Conservation (phyloP, 2,888 invertebrate genomes). For the Diadegma fenestrale region DNA sequence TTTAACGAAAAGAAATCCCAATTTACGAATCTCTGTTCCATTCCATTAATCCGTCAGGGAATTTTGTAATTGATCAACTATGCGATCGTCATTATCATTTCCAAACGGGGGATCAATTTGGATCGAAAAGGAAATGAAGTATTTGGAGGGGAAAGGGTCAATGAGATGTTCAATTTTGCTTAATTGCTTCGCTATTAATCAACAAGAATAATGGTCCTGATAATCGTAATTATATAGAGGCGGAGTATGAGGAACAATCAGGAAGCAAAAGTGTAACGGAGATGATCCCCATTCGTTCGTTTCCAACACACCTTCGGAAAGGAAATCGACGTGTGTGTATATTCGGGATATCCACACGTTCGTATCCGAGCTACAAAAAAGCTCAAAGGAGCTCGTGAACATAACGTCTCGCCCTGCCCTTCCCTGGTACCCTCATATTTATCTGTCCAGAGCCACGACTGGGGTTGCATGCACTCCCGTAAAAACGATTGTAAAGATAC, state of each 20-base stretch:
- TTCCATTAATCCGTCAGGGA: neutral
- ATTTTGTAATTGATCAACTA: neutral
- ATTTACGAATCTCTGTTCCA: neutral
- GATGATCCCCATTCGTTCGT: slow-evolving; percentile 13
- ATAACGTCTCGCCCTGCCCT: neutral
- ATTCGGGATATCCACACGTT: slow-evolving; percentile 1
- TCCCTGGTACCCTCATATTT: neutral
- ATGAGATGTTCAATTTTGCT: neutral
- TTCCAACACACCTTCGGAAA: neutral
- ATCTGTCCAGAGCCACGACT: slow-evolving; percentile 42
- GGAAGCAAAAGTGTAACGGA: neutral
- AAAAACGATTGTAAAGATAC: slow-evolving; percentile 78
- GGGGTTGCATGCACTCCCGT: slow-evolving; percentile 77
- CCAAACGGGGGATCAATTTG: neutral
- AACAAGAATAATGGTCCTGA: neutral
- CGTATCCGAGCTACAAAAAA: slow-evolving; percentile 15
- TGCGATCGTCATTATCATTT: neutral
- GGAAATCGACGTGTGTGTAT: slow-evolving; percentile 8
- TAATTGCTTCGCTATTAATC: neutral
- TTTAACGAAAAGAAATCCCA: neutral
- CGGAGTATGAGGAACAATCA: neutral
- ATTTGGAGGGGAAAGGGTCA: too few species aligned
- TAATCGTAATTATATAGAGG: neutral
- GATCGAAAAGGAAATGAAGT: neutral
- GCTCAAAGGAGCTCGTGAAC: slow-evolving; percentile 61